Percentiles rank a stretch among this genome's conserved stretches.
Conservation (phyloP, 2,113 vertebrate species). For the Psephotus haematonotus region DNA sequence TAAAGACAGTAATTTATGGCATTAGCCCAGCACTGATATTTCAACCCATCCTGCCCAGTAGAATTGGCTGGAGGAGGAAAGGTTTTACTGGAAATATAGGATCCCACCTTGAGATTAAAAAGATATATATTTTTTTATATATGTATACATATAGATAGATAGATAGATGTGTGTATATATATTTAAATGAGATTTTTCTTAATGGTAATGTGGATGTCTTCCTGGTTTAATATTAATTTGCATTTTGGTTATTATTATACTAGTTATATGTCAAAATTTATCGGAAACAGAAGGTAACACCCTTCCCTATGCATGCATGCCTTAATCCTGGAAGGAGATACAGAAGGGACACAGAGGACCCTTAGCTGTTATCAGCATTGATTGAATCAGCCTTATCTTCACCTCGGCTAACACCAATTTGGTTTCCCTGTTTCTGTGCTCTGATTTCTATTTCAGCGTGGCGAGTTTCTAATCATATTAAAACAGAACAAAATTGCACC, state of each 20-base stretch:
- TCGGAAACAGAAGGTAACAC: neutral
- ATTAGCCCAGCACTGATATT: neutral
- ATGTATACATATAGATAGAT: neutral
- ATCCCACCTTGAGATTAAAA: neutral
- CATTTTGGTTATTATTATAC: neutral
- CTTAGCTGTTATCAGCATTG: neutral
- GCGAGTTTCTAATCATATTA: neutral
- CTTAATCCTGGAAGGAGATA: neutral
- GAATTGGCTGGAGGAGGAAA: neutral
- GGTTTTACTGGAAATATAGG: neutral
- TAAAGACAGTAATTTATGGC: neutral
- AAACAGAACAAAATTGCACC: neutral
- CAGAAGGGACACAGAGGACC: fast-evolving
- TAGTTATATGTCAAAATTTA: neutral
- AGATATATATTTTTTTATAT: neutral
- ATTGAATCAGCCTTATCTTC: neutral
- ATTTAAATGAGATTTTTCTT: neutral
- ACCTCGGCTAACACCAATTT: neutral
- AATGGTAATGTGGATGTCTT: neutral
- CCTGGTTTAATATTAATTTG: neutral
- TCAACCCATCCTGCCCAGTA: neutral
- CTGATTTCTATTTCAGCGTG: neutral
- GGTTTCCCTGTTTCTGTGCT: neutral
- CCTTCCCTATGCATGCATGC: neutral
- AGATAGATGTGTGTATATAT: neutral